phyloP scores from a whole-genome alignment of 2,888 invertebrate species.

The Malachius bipustulatus region DNA sequence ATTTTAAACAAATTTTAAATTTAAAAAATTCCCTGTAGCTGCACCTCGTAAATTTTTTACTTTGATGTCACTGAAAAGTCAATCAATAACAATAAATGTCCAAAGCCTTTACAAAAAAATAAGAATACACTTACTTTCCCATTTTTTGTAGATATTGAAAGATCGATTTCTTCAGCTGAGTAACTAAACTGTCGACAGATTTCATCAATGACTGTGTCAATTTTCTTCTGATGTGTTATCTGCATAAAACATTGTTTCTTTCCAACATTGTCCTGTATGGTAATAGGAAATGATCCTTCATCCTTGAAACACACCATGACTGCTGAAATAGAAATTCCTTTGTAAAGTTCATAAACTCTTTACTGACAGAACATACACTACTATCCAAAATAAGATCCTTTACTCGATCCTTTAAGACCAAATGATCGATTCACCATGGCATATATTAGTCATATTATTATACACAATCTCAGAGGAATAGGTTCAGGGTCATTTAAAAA shows the following conservation, averaged over 20 bases:
- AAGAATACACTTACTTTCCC: background rate
- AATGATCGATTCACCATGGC: too few relatives aligned
- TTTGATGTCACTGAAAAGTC: too few relatives aligned
- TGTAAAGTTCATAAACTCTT: too few relatives aligned
- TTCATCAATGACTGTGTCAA: background rate
- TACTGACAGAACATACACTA: background rate
- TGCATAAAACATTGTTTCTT: background rate
- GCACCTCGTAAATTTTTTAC: too few relatives aligned
- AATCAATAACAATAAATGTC: background rate
- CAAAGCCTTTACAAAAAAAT: background rate
- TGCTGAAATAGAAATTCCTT: background rate
- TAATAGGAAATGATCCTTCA: background rate
- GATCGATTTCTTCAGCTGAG: background rate
- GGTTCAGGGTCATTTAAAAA: too few relatives aligned
- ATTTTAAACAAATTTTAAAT: too few relatives aligned
- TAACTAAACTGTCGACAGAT: constrained; percentile 1
- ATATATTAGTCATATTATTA: too few relatives aligned
- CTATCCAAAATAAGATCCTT: background rate
- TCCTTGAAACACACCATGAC: background rate
- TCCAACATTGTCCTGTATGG: background rate
- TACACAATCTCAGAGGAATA: too few relatives aligned
- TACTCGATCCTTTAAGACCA: too few relatives aligned
- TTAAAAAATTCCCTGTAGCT: too few relatives aligned
- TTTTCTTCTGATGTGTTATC: background rate
- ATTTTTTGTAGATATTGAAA: background rate